Conservation (phyloP, 30 jellyfish, hydroid and myxozoan species). For the Nemopilema nomurai region DNA sequence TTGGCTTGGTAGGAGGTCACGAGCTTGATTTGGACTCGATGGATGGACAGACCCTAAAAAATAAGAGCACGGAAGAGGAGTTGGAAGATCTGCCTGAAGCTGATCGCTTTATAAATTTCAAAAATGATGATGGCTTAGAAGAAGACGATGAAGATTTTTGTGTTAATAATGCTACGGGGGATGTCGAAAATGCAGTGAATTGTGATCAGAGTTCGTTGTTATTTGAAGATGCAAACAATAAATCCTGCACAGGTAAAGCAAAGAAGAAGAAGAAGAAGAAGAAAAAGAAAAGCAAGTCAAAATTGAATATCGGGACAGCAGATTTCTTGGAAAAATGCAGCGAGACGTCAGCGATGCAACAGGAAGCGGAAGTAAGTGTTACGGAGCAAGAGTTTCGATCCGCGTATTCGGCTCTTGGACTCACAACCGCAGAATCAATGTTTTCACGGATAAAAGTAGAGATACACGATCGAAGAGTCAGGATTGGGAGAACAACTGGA, state of each 20-base stretch:
- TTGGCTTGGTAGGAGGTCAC: constrained; percentile 13
- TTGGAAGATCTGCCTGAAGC: neutral
- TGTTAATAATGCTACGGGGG: neutral
- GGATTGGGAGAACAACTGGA: neutral
- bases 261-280: constrained; percentile 21
- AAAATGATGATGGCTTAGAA: neutral
- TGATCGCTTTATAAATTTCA: neutral
- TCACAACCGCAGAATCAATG: neutral
- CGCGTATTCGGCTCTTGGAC: constrained; percentile 50
- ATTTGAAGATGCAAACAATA: neutral
- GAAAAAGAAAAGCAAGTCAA: constrained; percentile 6
- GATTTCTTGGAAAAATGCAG: constrained; percentile 35
- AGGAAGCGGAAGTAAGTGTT: neutral
- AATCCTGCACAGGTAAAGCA: neutral
- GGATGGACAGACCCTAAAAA: neutral
- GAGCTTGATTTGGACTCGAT: constrained; percentile 46
- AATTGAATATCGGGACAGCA: neutral
- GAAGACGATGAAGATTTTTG: neutral
- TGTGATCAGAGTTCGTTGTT: neutral
- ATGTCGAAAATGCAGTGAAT: neutral
- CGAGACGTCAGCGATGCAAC: constrained; percentile 14
- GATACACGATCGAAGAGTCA: constrained; percentile 27
- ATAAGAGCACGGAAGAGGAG: neutral
- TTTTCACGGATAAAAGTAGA: constrained; percentile 27
- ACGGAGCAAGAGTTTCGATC: constrained; percentile 6